phyloP scores from a whole-genome alignment of 1,140 invertebrate species.

The Leptinotarsa defecta region DNA sequence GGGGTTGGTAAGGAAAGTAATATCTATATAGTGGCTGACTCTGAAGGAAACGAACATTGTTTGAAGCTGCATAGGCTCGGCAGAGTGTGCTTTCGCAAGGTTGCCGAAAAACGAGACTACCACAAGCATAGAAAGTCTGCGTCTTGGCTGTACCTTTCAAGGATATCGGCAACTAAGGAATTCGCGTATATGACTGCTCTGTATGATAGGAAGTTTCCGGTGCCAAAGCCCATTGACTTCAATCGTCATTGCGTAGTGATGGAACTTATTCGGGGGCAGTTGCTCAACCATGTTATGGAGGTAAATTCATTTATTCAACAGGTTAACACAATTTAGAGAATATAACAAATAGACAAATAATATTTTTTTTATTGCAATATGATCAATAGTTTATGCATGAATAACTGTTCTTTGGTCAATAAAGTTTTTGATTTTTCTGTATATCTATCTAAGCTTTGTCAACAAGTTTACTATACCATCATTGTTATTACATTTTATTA shows the following conservation, averaged over 20 bases:
- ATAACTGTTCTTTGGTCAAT: too few relatives aligned
- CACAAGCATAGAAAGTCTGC: conserved; percentile 85
- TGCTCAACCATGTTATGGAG: conserved; percentile 77
- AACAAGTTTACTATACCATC: too few relatives aligned
- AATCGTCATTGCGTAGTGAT: conserved; percentile 97
- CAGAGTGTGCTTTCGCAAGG: conserved; percentile 46
- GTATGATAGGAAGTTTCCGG: conserved; percentile 87
- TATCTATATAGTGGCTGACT: conserved; percentile 85
- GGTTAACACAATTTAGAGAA: too few relatives aligned
- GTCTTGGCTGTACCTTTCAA: conserved; percentile 97
- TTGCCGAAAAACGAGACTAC: conserved; percentile 90
- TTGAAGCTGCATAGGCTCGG: conserved; percentile 86
- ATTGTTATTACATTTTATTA: too few relatives aligned
- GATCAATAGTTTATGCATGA: too few relatives aligned
- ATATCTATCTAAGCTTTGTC: too few relatives aligned
- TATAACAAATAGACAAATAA: too few relatives aligned
- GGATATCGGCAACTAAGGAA: conserved; percentile 96
- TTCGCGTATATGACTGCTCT: conserved; percentile 98
- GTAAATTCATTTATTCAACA: conserved; percentile 54
- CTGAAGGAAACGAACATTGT: conserved; percentile 75
- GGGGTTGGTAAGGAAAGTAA: conserved; percentile 98
- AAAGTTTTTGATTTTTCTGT: too few relatives aligned
- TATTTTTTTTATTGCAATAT: too few relatives aligned
- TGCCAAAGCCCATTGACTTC: conserved; percentile 92
- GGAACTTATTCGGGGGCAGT: conserved; percentile 84